Conservation (phyloP, 2,888 invertebrate species). For the Oeneis ivallda region DNA sequence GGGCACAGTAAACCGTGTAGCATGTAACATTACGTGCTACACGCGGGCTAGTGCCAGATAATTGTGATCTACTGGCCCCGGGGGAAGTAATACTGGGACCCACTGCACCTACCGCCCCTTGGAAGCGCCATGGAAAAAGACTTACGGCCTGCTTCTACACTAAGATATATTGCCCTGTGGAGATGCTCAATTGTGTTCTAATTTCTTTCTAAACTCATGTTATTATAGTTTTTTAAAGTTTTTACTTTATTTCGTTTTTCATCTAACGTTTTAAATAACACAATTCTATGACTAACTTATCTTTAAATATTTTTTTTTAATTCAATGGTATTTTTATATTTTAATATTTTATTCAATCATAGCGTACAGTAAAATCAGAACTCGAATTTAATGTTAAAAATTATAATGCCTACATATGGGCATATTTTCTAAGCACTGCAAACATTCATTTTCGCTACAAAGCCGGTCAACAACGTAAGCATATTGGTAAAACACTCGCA, state of each 20-base stretch:
- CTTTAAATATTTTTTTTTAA: no score
- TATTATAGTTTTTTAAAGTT: background rate
- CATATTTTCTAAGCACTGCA: constrained; percentile 50
- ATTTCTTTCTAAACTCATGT: background rate
- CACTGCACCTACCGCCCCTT: constrained; percentile 50
- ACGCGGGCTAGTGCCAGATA: constrained; percentile 57
- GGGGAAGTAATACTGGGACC: constrained; percentile 47
- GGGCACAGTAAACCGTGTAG: constrained; percentile 46
- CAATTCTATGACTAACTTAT: no score
- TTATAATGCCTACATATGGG: constrained; percentile 49
- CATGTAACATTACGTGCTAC: constrained; percentile 56
- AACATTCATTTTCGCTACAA: constrained; percentile 75
- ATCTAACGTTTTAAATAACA: no score
- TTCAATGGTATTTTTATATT: no score
- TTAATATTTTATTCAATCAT: no score
- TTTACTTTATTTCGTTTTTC: no score
- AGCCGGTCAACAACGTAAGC: constrained; percentile 70
- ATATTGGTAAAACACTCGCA: constrained; percentile 78
- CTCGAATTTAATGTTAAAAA: constrained; percentile 19
- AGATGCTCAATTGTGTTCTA: constrained; percentile 34
- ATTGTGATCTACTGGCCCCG: constrained; percentile 74
- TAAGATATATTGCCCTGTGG: constrained; percentile 42
- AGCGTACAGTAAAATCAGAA: background rate
- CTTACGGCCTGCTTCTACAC: constrained; percentile 47
- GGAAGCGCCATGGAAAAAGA: constrained; percentile 50